Conservation (phyloP, 2,888 invertebrate genomes). For the Sinopyrophorus schimmeli region DNA sequence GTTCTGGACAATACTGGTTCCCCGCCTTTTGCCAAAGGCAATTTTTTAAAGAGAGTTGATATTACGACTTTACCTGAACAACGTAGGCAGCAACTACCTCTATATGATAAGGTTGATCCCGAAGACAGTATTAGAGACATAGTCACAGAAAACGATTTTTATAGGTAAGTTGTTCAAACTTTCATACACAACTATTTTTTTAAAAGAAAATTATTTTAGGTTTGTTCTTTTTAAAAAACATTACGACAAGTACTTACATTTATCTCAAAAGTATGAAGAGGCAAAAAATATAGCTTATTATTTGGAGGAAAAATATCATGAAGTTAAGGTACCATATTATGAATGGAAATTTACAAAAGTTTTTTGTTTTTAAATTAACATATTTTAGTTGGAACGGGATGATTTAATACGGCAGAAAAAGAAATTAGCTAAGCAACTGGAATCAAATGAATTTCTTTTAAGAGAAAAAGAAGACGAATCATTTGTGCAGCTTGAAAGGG, state of each 20-base stretch:
- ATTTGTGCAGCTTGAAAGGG: constrained; percentile 63
- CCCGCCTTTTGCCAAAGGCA: constrained; percentile 47
- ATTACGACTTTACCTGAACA: constrained; percentile 39
- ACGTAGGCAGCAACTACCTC: constrained; percentile 49
- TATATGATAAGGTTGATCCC: constrained; percentile 63
- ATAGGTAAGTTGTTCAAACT: constrained; percentile 54
- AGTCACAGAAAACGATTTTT: constrained; percentile 65
- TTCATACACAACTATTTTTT: background rate
- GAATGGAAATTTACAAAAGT: background rate
- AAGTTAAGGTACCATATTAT: constrained; percentile 67
- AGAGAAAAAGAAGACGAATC: constrained; percentile 65
- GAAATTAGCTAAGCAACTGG: constrained; percentile 58
- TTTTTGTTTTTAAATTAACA: background rate
- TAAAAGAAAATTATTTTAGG: constrained; percentile 48
- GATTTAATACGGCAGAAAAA: constrained; percentile 59
- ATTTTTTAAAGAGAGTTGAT: constrained; percentile 49
- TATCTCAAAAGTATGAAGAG: constrained; percentile 66
- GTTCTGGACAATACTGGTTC: constrained; percentile 50
- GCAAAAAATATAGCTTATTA: constrained; percentile 64
- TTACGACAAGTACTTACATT: constrained; percentile 64
- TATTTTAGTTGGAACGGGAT: constrained; percentile 61
- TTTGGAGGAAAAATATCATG: constrained; percentile 66
- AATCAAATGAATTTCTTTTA: constrained; percentile 60
- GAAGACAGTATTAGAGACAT: constrained; percentile 66
- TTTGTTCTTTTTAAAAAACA: constrained; percentile 66